phyloP scores from a whole-genome alignment of 2,113 vertebrate genomes.

The Melanostigma gelatinosum region DNA sequence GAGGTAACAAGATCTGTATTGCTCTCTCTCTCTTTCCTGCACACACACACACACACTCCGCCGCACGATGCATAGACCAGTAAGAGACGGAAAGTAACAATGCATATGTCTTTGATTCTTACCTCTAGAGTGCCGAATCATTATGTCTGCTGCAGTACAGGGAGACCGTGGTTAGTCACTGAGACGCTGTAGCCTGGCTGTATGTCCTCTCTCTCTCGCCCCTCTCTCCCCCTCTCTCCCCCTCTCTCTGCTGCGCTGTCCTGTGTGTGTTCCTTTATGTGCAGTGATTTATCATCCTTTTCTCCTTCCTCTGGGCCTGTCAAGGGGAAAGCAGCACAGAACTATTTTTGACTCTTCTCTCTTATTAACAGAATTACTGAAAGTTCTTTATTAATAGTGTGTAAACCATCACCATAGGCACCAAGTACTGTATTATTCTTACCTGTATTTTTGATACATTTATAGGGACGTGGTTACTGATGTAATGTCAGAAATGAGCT shows the following conservation, averaged over 20 bases:
- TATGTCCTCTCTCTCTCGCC: slow-evolving; percentile 23
- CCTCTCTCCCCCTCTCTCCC: not conserved
- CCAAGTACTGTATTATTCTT: too few relatives aligned
- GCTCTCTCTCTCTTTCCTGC: not conserved
- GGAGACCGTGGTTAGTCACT: slow-evolving; percentile 37
- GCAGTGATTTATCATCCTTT: slow-evolving; percentile 51
- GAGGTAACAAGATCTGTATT: slow-evolving; percentile 1
- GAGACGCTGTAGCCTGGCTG: slow-evolving; percentile 39
- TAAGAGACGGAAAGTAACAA: slow-evolving; percentile 6
- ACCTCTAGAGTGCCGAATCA: slow-evolving; percentile 46
- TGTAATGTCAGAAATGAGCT: not conserved
- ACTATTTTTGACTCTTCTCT: not conserved
- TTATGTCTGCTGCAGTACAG: slow-evolving; percentile 53
- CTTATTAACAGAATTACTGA: not conserved
- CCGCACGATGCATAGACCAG: slow-evolving; percentile 8
- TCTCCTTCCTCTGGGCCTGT: slow-evolving; percentile 41
- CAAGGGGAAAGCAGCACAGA: slow-evolving; percentile 5
- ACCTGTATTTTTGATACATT: too few relatives aligned
- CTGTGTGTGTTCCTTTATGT: slow-evolving; percentile 55
- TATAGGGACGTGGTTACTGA: too few relatives aligned
- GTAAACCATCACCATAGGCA: too few relatives aligned
- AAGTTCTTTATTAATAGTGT: not conserved
- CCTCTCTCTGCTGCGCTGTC: slow-evolving; percentile 26
- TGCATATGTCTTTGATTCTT: slow-evolving; percentile 29
- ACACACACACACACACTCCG: not conserved